These are phyloP conservation scores for Lasioglossum zephyrum DNA, from an alignment of 2,888 invertebrate genomes.

Conservation along the genomic window DNA sequence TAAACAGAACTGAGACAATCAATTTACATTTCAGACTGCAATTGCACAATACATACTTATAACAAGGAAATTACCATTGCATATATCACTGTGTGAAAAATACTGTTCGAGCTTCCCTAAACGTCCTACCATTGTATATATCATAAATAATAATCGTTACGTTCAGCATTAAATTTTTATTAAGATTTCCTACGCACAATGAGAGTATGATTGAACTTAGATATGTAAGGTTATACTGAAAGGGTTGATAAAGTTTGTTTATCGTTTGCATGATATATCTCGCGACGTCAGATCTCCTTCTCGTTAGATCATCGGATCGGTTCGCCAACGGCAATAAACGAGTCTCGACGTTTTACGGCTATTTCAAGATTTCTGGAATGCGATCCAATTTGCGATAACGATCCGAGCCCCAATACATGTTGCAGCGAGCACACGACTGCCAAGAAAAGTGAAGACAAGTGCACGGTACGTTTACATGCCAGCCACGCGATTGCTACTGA, in stretches of 20 bases:
- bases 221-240: background rate
- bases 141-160: too few species aligned
- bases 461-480: slow-evolving; percentile 35
- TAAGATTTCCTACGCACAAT: background rate
- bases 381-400: slow-evolving; percentile 77
- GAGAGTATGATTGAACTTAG: background rate
- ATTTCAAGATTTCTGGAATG: slow-evolving; percentile 72
- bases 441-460: slow-evolving; percentile 37
- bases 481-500: slow-evolving; percentile 36
- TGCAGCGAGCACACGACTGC: slow-evolving; percentile 8
- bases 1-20: background rate
- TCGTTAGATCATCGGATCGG: slow-evolving; percentile 14
- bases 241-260: background rate
- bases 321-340: slow-evolving; percentile 31
- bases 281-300: background rate
- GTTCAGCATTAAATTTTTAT: background rate
- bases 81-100: background rate
- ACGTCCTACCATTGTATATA: too few species aligned
- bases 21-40: background rate
- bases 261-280: background rate
- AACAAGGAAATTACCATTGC: background rate
- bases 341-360: slow-evolving; percentile 59
- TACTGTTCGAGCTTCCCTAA: background rate
- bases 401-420: slow-evolving; percentile 56
- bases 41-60: background rate